Conservation (phyloP, 2,888 invertebrate genomes). For the Thecocarcelia acutangulata region DNA sequence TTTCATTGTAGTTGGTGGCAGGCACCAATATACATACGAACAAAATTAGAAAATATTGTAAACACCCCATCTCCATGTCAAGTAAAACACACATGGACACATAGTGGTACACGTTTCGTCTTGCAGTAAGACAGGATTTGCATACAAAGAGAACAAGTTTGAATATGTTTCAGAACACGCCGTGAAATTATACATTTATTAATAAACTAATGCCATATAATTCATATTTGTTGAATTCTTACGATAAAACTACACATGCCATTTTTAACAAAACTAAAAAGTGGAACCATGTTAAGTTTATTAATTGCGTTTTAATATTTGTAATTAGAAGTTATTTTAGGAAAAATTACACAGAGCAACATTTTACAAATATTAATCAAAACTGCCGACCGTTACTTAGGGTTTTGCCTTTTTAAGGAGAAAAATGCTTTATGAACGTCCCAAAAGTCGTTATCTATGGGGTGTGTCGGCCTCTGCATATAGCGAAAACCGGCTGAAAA, state of each 20-base stretch:
- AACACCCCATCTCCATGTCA: conserved; percentile 8
- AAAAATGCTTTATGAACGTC: no score
- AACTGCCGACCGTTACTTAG: no score
- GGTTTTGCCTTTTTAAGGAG: no score
- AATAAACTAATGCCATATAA: conserved; percentile 55
- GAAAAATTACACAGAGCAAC: no score
- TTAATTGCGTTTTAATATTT: no score
- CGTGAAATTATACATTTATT: conserved; percentile 46
- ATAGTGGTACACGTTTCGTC: conserved; percentile 17
- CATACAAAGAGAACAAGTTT: not conserved
- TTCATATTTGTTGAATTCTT: conserved; percentile 28
- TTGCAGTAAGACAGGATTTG: conserved; percentile 2
- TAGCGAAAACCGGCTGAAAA: no score
- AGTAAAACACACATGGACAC: conserved; percentile 21
- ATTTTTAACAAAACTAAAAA: no score
- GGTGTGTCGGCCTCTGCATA: no score
- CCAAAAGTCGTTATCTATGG: no score
- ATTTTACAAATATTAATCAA: no score
- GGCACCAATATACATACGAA: not conserved
- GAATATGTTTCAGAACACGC: conserved; percentile 9
- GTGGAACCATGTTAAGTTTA: no score
- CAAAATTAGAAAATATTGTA: not conserved
- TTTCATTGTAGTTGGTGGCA: conserved; percentile 46
- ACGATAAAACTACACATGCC: not conserved
- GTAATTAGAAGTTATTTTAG: no score